Conservation (phyloP, 2,888 invertebrate genomes). For the Deroplatys truncata region DNA sequence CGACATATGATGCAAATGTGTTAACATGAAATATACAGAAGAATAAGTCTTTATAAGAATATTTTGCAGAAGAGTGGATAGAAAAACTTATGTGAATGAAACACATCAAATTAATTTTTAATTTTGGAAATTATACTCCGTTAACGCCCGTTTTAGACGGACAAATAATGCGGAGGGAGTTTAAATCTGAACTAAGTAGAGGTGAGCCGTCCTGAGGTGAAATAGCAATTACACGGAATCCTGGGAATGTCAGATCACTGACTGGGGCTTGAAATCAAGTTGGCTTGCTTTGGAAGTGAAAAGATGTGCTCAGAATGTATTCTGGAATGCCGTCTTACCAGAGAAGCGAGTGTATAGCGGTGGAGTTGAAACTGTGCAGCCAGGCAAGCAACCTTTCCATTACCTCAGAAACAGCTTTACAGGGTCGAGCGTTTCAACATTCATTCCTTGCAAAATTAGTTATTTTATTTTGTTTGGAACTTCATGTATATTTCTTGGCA, state of each 20-base stretch:
- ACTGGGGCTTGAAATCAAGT: neutral
- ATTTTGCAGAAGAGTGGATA: too few species aligned
- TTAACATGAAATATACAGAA: too few species aligned
- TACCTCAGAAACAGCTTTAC: neutral
- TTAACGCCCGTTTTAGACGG: too few species aligned
- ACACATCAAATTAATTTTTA: too few species aligned
- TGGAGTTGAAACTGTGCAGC: neutral
- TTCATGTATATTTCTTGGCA: too few species aligned
- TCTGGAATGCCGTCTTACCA: constrained; percentile 6
- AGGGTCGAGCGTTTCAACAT: neutral
- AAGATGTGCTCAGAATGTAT: constrained; percentile 8
- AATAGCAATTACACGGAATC: neutral
- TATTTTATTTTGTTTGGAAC: too few species aligned
- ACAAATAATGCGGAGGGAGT: too few species aligned
- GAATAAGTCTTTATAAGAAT: too few species aligned
- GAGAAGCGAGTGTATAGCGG: neutral
- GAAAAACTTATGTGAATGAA: too few species aligned
- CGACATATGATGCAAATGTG: too few species aligned
- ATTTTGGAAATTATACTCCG: too few species aligned
- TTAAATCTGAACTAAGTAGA: neutral
- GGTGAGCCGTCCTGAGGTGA: neutral
- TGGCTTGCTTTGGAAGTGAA: neutral
- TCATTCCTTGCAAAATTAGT: too few species aligned
- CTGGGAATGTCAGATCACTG: neutral
- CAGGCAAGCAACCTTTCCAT: neutral